phyloP scores from a whole-genome alignment of 2,113 vertebrate species.

The Setophaga coronata region DNA sequence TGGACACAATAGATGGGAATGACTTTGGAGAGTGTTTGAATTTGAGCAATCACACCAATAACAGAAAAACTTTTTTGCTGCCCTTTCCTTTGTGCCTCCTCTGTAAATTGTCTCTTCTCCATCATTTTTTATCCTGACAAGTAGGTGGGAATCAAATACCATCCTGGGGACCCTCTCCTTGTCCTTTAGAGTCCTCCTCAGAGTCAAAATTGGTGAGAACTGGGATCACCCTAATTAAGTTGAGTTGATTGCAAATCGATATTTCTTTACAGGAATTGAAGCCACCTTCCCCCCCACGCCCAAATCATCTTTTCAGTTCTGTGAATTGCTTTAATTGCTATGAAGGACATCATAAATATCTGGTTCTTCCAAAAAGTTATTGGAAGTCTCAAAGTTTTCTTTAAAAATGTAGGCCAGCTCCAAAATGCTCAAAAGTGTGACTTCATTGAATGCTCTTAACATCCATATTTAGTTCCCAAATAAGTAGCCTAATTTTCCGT shows the following conservation, averaged over 20 bases:
- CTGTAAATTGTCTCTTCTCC: neutral
- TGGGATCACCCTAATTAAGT: neutral
- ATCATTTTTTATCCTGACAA: neutral
- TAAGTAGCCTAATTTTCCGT: conserved; percentile 59
- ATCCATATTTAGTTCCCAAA: conserved; percentile 58
- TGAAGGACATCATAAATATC: neutral
- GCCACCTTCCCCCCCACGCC: neutral
- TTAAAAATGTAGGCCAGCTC: conserved; percentile 43
- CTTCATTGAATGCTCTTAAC: conserved; percentile 15
- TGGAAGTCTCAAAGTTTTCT: neutral
- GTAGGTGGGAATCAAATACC: neutral
- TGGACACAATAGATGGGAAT: neutral
- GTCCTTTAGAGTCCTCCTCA: neutral
- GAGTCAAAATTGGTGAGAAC: neutral
- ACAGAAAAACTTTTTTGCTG: neutral
- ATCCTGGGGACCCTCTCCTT: neutral
- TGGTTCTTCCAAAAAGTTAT: conserved; percentile 3
- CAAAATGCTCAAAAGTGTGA: conserved; percentile 7
- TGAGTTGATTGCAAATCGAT: neutral
- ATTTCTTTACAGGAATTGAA: neutral
- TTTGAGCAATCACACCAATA: neutral
- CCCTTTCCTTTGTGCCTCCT: neutral
- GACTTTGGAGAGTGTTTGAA: neutral
- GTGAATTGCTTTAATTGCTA: conserved; percentile 34
- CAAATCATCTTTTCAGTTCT: neutral